These are phyloP conservation scores for Prionace glauca DNA, from an alignment of 2,797 vertebrate species.

Conservation along the genomic window DNA sequence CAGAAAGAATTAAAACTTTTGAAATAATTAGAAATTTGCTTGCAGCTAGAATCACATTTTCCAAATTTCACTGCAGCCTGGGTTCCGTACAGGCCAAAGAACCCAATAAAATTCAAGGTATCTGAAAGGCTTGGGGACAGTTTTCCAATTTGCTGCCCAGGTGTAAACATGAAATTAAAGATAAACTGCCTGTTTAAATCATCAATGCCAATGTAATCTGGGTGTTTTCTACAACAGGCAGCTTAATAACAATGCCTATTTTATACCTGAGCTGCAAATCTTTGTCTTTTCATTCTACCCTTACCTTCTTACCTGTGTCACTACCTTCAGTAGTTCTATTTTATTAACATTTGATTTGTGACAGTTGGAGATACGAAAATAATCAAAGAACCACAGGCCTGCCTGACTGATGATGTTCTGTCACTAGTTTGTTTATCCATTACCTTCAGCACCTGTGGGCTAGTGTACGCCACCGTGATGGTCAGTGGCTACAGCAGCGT, in stretches of 20 bases:
- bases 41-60: not conserved
- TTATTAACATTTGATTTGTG: not conserved
- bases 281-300: not conserved
- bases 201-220: not conserved
- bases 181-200: no score
- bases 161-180: not conserved
- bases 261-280: not conserved
- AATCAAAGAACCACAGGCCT: not conserved
- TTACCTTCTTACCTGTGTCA: not conserved
- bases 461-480: no score
- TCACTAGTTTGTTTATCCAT: not conserved
- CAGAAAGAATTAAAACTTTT: constrained; percentile 16
- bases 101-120: not conserved
- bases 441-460: no score
- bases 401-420: not conserved
- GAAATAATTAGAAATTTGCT: constrained; percentile 14
- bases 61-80: not conserved
- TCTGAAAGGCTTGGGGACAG: not conserved
- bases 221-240: not conserved
- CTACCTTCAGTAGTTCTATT: not conserved
- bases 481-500: no score
- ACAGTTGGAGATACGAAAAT: not conserved
- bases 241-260: not conserved
- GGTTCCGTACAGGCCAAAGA: not conserved
- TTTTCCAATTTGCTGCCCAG: not conserved